Conservation (phyloP, 2,888 invertebrate genomes). For the Tachina grossa region DNA sequence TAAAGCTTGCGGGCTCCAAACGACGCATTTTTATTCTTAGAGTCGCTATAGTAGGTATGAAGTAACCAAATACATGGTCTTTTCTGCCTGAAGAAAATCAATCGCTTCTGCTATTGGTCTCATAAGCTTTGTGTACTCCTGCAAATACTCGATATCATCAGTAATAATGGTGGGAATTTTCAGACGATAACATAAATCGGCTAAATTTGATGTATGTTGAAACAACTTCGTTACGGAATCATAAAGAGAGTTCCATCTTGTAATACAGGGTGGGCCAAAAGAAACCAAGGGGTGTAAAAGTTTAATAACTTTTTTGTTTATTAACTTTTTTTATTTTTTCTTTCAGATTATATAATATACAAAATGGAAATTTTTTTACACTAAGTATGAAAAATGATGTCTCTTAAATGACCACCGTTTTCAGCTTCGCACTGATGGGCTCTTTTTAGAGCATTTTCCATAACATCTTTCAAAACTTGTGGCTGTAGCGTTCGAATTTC, state of each 20-base stretch:
- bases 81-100: background rate
- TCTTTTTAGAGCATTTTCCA: too few relatives aligned
- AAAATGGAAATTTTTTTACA: too few relatives aligned
- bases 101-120: slow-evolving; percentile 11
- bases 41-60: slow-evolving; percentile 16
- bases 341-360: too few relatives aligned
- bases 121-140: background rate
- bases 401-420: too few relatives aligned
- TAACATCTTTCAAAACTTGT: too few relatives aligned
- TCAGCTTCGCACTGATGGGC: too few relatives aligned
- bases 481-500: too few relatives aligned
- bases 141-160: slow-evolving; percentile 6
- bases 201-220: slow-evolving; percentile 36
- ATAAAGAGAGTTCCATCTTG: slow-evolving; percentile 56
- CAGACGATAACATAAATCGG: slow-evolving; percentile 20
- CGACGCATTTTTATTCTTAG: background rate
- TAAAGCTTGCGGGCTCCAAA: too few relatives aligned
- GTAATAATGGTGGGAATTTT: background rate
- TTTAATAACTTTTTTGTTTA: too few relatives aligned
- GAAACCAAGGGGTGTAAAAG: too few relatives aligned
- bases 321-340: too few relatives aligned
- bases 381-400: too few relatives aligned
- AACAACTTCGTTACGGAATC: slow-evolving; percentile 44
- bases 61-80: background rate
- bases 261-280: slow-evolving; percentile 43